phyloP scores from a whole-genome alignment of 2,888 invertebrate species.

The Polia nebulosa region DNA sequence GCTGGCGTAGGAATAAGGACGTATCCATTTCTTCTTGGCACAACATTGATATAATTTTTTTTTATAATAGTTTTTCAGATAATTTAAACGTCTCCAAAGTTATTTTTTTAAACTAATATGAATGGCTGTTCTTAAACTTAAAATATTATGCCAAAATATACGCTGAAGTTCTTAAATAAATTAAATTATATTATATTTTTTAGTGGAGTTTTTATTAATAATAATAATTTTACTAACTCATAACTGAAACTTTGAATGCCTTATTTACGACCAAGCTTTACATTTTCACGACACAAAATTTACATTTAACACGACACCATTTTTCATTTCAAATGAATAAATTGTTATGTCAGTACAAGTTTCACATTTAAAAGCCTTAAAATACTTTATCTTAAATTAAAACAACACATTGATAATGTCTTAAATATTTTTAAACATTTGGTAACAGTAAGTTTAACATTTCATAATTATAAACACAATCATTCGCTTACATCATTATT shows the following conservation, averaged over 20 bases:
- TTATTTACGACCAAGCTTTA: slow-evolving; percentile 55
- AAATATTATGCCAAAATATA: slow-evolving; percentile 38
- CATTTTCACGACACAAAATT: slow-evolving; percentile 60
- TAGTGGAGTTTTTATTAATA: slow-evolving; percentile 26
- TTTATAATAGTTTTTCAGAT: slow-evolving; percentile 34
- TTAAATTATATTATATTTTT: slow-evolving; percentile 15
- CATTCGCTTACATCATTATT: slow-evolving; percentile 51
- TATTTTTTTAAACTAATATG: neutral
- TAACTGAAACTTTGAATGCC: slow-evolving; percentile 36
- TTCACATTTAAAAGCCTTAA: slow-evolving; percentile 62
- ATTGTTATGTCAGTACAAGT: slow-evolving; percentile 58
- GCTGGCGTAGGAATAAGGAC: slow-evolving; percentile 75
- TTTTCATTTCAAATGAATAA: slow-evolving; percentile 64
- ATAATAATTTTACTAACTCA: neutral
- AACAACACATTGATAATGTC: slow-evolving; percentile 68
- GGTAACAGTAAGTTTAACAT: slow-evolving; percentile 60
- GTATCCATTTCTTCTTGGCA: slow-evolving; percentile 76
- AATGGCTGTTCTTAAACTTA: slow-evolving; percentile 15
- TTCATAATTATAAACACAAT: slow-evolving; percentile 57
- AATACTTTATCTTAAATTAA: slow-evolving; percentile 57
- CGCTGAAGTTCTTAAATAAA: slow-evolving; percentile 6
- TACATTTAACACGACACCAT: slow-evolving; percentile 58
- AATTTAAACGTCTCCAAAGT: slow-evolving; percentile 23
- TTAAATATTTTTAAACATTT: slow-evolving; percentile 64
- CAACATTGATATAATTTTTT: slow-evolving; percentile 74